Evolutionary conservation across 53 echinoderm and acorn worm species (phyloP).

Genomic region (Holothuria leucospilota): DNA sequence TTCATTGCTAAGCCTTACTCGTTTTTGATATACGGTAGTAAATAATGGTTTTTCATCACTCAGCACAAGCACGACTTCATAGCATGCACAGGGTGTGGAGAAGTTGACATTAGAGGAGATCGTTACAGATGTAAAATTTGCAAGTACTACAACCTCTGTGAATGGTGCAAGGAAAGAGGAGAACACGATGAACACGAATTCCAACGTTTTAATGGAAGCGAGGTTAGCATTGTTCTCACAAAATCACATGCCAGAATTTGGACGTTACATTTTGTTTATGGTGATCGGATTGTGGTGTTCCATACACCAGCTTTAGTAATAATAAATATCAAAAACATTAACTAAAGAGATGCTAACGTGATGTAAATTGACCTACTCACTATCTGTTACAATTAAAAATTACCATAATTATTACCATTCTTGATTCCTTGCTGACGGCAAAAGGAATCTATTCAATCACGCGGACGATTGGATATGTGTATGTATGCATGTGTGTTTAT

Average conservation of each 20-base stretch:
- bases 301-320: too few relatives aligned
- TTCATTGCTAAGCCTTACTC: too few relatives aligned
- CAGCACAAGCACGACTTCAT: background rate
- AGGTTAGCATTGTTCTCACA: background rate
- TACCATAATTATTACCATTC: too few relatives aligned
- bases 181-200: background rate
- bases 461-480: too few relatives aligned
- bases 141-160: background rate
- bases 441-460: too few relatives aligned
- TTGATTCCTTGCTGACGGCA: too few relatives aligned
- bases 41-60: background rate
- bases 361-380: too few relatives aligned
- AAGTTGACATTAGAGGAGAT: background rate
- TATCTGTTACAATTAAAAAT: too few relatives aligned
- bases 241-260: background rate
- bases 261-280: background rate
- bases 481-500: too few relatives aligned
- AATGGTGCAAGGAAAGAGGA: background rate
- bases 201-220: background rate
- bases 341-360: too few relatives aligned
- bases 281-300: background rate
- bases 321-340: too few relatives aligned
- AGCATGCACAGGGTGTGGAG: background rate
- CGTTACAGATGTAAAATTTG: slow-evolving; percentile 5
- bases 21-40: too few relatives aligned